Evolutionary conservation across 2,888 invertebrate species (phyloP), one percentile per base, ranked within the genome.

Genomic region (Bombylius major): DNA sequence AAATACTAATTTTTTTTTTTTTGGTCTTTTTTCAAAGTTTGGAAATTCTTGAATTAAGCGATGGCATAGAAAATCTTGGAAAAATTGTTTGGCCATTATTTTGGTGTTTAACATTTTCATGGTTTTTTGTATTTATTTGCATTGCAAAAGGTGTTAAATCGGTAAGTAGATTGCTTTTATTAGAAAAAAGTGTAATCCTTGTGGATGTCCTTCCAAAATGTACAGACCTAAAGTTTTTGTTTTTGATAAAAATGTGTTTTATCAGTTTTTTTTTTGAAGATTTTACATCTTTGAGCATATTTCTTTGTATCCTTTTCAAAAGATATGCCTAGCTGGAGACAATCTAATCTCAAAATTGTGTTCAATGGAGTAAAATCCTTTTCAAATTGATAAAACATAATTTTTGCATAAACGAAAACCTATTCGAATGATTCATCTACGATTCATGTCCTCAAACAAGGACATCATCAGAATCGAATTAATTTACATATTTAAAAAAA

Each of bases 121-220:
- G 93, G 93, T 66, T 86, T 12, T 71, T 89, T 52, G 83, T 89
- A 13, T 94, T 88, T 71, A 75, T 90, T 53, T 92, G 92, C 71
- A 87, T 92, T 61, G 84, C 85, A 74, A 87, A 87, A 64, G 92
- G 94, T 51, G 89, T 94, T 59, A 86, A 89, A 75, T 87, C 88
- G 72, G 72, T 70, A 61, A 58, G 64, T 39, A 9, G 3, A 23
- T 23, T 23, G 1, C 3, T 23, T 23, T 23, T 23, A 23, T 23
- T 23, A 23, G 23, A 2, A 23, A 23, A 23, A 23, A 23, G 23
- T 23, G 23, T 23, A 23, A 3, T 23, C 23, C 23, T 23, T 23
- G 23, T 23, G 3, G 23, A 23, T 23, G 23, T 23, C 23, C 23
- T 23, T 23, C 23, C 23, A 23, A 23, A 23, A 23, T 23, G 3